These are phyloP conservation scores for Clarias batrachus DNA, from an alignment of 2,113 vertebrate genomes.

Conservation along the genomic window DNA sequence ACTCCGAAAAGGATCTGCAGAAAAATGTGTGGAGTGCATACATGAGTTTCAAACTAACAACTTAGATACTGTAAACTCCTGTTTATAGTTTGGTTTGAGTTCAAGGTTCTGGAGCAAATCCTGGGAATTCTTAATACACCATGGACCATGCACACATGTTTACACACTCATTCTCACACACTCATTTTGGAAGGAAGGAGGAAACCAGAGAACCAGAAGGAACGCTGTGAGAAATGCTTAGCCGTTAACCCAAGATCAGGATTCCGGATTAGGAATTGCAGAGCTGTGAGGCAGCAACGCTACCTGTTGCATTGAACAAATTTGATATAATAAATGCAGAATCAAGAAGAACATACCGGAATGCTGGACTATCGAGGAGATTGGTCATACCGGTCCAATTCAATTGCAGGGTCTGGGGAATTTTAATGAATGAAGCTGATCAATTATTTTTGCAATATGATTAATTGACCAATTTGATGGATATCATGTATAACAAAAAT, in stretches of 20 bases:
- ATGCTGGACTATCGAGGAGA: conserved; percentile 84
- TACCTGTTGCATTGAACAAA: too few relatives aligned
- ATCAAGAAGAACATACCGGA: conserved; percentile 74
- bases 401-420: conserved; percentile 75
- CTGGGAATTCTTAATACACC: not conserved
- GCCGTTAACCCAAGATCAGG: not conserved
- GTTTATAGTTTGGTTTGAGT: too few relatives aligned
- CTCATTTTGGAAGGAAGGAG: not conserved
- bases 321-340: not conserved
- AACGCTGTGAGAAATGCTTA: not conserved
- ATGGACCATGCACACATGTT: not conserved
- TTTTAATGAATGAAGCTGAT: not conserved
- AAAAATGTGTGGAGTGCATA: not conserved
- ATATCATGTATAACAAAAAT: not conserved
- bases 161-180: not conserved
- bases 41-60: not conserved
- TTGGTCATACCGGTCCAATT: conserved; percentile 96
- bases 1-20: conserved; percentile 82
- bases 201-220: not conserved
- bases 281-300: not conserved
- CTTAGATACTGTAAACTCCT: too few relatives aligned
- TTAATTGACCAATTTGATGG: not conserved
- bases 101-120: not conserved
- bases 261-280: not conserved
- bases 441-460: not conserved